phyloP scores from a whole-genome alignment of 2,888 invertebrate species.

The Phragmatobia fuliginosa region DNA sequence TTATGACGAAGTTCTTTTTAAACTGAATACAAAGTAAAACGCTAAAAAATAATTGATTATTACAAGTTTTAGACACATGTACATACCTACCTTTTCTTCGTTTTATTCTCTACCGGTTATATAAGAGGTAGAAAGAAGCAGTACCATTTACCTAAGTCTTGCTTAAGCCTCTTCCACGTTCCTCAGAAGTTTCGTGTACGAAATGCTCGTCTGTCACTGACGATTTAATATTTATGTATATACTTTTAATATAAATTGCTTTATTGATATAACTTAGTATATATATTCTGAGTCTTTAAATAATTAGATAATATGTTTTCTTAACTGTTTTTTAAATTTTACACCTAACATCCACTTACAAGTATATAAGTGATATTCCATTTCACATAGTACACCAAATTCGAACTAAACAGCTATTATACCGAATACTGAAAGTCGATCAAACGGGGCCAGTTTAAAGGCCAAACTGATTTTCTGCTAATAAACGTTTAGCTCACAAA shows the following conservation, averaged over 20 bases:
- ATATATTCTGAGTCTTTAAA: not conserved
- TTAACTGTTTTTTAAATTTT: constrained; percentile 16
- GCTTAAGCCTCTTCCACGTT: not conserved
- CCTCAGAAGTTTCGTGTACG: not conserved
- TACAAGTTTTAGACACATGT: no score
- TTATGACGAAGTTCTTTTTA: not conserved
- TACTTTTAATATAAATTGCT: no score
- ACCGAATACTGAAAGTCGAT: constrained; percentile 55
- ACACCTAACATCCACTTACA: not conserved
- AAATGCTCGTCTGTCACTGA: not conserved
- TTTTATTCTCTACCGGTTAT: no score
- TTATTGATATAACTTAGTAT: no score
- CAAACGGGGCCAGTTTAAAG: constrained; percentile 54
- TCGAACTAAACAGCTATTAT: constrained; percentile 47
- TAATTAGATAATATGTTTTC: not conserved
- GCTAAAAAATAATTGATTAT: not conserved
- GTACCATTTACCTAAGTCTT: no score
- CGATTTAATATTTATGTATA: no score
- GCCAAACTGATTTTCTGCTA: constrained; percentile 67
- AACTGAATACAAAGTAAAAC: not conserved
- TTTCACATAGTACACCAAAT: constrained; percentile 28
- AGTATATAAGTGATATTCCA: constrained; percentile 21
- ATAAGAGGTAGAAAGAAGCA: no score
- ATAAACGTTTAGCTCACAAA: constrained; percentile 68
- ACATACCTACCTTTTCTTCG: no score